Evolutionary conservation across 2,888 invertebrate genomes (phyloP), one percentile per base, ranked within the genome.

Genomic region (Petrolisthes cinctipes): DNA sequence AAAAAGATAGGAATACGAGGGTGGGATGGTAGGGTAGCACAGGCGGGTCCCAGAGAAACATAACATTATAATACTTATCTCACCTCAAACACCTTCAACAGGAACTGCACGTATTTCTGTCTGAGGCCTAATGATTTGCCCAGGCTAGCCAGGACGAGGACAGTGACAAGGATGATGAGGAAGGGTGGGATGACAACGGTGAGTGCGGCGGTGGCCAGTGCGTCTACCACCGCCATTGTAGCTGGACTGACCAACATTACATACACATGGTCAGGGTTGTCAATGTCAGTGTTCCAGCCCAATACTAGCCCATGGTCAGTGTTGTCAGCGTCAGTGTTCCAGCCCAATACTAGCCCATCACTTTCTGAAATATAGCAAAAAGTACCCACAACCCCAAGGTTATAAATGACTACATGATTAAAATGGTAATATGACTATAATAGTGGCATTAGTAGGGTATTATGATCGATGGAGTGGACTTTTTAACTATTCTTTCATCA

Each of bases 51-150:
- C 37, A 37, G 37, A 37, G 37, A 37, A 37, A 37, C 37, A 37
- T 37, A 37, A 37, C 37, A 37, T 37, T 37, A 37, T 37, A 37
- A 37, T 37, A 37, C 37, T 1, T 37, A 37, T 37, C 90, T 90
- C 68, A 90, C 90, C 89, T 90, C 90, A 81, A 90, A 90, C 23
- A 90, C 86, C 23, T 87, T 84, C 61, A 90, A 68, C 23, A 90
- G 78, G 4, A 89, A 85, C 75, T 90, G 85, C 79, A 90, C 90
- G 54, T 90, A 90, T 87, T 54, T 89, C 66, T 89, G 87, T 66
- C 90, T 71, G 17, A 90, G 82, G 23, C 90, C 90, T 11, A 89
- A 53, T 6, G 90, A 89, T 68, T 90, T 90, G 9, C 90, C 90
- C 17, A 89, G 37, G 82, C 89, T 89, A 17, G 90, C 90, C 53